These are phyloP conservation scores for Osmerus mordax DNA, from an alignment of 2,113 vertebrate genomes.

Conservation along the genomic window DNA sequence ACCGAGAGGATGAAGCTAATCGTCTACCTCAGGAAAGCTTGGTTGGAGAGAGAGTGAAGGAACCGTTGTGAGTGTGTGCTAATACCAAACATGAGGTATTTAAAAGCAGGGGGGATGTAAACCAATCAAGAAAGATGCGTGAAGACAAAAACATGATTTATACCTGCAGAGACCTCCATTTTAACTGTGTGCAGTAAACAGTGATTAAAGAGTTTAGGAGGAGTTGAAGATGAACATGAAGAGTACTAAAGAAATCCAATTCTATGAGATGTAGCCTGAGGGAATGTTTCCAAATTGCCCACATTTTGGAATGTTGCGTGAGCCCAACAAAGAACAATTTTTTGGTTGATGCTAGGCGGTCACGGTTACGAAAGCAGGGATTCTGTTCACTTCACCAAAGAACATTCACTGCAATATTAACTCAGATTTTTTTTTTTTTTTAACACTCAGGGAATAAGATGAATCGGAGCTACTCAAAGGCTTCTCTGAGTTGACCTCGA, in stretches of 20 bases:
- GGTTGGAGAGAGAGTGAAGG: conserved; percentile 11
- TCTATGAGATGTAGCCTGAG: background rate
- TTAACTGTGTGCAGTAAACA: conserved; percentile 43
- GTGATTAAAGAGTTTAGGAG: conserved; percentile 40
- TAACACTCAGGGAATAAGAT: too few species aligned
- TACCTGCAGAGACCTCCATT: conserved; percentile 54
- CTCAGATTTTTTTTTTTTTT: too few species aligned
- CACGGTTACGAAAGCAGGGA: too few species aligned
- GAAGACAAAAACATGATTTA: conserved; percentile 45
- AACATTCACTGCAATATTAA: too few species aligned
- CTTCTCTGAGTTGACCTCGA: too few species aligned
- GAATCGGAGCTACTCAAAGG: too few species aligned
- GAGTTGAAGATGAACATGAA: conserved; percentile 7
- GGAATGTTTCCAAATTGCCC: too few species aligned
- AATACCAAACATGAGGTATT: conserved; percentile 41
- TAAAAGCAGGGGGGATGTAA: conserved; percentile 49
- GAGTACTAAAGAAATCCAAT: background rate
- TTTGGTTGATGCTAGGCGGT: too few species aligned
- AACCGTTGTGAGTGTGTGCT: conserved; percentile 5
- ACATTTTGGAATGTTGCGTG: too few species aligned
- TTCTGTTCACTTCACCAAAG: too few species aligned
- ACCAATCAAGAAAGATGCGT: conserved; percentile 50
- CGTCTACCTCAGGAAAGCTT: conserved; percentile 55
- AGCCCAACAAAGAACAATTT: too few species aligned
- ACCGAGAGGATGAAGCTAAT: conserved; percentile 58